phyloP scores from a whole-genome alignment of 2,113 vertebrate genomes.

The Petrocephalus zakoni region DNA sequence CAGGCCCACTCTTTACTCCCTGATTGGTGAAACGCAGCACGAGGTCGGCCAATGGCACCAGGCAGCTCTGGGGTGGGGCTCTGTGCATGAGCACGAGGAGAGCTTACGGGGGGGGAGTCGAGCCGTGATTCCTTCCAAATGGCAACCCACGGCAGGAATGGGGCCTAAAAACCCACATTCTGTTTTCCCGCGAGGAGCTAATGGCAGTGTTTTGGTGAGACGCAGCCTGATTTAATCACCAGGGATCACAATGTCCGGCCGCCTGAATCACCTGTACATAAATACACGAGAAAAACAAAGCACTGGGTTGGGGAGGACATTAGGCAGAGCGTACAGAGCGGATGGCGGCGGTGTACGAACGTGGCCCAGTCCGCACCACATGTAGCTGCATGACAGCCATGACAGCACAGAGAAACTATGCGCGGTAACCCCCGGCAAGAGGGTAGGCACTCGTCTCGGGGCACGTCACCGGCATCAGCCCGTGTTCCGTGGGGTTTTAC shows the following conservation, averaged over 20 bases:
- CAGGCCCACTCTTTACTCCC: conserved; percentile 6
- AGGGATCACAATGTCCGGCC: background rate
- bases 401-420: background rate
- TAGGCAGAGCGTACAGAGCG: background rate
- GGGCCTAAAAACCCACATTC: background rate
- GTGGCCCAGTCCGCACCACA: background rate
- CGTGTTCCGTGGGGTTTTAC: background rate
- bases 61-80: background rate
- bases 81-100: background rate
- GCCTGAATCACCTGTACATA: background rate
- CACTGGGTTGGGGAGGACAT: background rate
- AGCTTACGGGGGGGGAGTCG: background rate
- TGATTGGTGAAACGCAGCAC: background rate
- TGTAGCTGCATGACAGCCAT: background rate
- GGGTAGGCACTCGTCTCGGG: background rate
- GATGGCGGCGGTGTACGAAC: background rate
- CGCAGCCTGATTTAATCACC: background rate
- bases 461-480: background rate
- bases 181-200: background rate
- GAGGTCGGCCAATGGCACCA: background rate
- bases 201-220: background rate
- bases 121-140: background rate
- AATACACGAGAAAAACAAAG: background rate
- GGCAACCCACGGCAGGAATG: background rate
- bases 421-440: background rate